Conservation (phyloP, 2,888 invertebrate species). For the Melangyna quadrimaculata region DNA sequence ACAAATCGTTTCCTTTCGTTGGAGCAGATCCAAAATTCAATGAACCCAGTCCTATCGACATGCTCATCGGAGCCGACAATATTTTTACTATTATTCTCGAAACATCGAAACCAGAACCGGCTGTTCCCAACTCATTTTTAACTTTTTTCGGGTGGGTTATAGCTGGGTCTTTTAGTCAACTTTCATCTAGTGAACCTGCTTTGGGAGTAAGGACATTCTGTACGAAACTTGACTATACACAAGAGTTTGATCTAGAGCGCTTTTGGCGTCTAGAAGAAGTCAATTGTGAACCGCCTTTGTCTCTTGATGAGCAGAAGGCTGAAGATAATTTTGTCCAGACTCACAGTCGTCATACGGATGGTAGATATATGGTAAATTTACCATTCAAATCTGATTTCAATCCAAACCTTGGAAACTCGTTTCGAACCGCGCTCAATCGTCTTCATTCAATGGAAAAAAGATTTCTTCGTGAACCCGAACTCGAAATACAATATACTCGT, state of each 20-base stretch:
- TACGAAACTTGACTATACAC: not conserved
- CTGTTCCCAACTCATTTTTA: not conserved
- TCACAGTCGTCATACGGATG: too few species aligned
- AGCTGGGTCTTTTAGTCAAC: not conserved
- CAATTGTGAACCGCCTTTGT: too few species aligned
- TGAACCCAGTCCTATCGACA: not conserved
- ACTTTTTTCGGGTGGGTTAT: too few species aligned
- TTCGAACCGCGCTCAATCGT: constrained; percentile 23
- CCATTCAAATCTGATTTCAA: too few species aligned
- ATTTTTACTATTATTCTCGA: not conserved
- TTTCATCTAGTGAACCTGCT: not conserved
- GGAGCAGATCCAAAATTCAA: constrained; percentile 50
- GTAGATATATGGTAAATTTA: too few species aligned
- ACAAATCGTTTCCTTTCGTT: constrained; percentile 13
- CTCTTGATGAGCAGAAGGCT: too few species aligned
- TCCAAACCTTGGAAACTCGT: too few species aligned
- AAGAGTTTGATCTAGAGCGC: not conserved
- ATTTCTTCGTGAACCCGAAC: constrained; percentile 28
- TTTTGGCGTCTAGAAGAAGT: constrained; percentile 27
- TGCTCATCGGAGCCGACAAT: too few species aligned
- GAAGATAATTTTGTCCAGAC: too few species aligned
- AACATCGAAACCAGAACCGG: not conserved
- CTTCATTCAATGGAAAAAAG: constrained; percentile 41
- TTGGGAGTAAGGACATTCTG: not conserved
- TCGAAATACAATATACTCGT: not conserved